Evolutionary conservation across 2,888 invertebrate genomes (phyloP).

Genomic region (Aproaerema taeniolella): DNA sequence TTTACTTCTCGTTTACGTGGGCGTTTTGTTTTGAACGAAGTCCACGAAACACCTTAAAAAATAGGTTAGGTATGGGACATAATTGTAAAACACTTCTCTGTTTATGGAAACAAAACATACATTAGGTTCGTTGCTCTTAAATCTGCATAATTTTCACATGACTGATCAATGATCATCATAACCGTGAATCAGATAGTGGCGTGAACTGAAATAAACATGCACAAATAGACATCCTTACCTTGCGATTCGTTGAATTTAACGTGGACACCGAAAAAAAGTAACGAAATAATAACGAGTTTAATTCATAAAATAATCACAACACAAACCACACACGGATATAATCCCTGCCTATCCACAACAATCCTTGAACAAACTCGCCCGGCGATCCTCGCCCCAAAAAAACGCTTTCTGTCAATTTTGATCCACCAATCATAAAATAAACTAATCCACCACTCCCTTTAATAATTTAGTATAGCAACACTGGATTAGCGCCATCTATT

Average conservation of each 20-base stretch:
- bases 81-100: background rate
- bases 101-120: background rate
- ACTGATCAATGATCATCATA: slow-evolving; percentile 8
- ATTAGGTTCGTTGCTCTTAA: slow-evolving; percentile 1
- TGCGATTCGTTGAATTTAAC: slow-evolving; percentile 29
- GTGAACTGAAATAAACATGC: slow-evolving; percentile 14
- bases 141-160: slow-evolving; percentile 15
- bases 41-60: no score
- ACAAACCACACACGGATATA: slow-evolving; percentile 30
- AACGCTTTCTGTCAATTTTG: slow-evolving; percentile 13
- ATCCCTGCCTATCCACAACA: slow-evolving; percentile 11
- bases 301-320: slow-evolving; percentile 54
- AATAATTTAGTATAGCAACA: slow-evolving; percentile 18
- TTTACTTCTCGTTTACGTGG: slow-evolving; percentile 5
- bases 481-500: slow-evolving; percentile 25
- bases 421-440: slow-evolving; percentile 9
- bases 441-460: slow-evolving; percentile 24
- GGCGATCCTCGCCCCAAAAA: slow-evolving; percentile 15
- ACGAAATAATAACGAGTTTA: slow-evolving; percentile 26
- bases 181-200: slow-evolving; percentile 5
- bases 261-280: slow-evolving; percentile 24
- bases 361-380: slow-evolving; percentile 19
- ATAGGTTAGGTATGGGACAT: no score
- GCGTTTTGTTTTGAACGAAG: slow-evolving; percentile 7
- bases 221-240: slow-evolving; percentile 33